Evolutionary conservation across 2,113 vertebrate species (phyloP).

Genomic region (Heptranchias perlo): DNA sequence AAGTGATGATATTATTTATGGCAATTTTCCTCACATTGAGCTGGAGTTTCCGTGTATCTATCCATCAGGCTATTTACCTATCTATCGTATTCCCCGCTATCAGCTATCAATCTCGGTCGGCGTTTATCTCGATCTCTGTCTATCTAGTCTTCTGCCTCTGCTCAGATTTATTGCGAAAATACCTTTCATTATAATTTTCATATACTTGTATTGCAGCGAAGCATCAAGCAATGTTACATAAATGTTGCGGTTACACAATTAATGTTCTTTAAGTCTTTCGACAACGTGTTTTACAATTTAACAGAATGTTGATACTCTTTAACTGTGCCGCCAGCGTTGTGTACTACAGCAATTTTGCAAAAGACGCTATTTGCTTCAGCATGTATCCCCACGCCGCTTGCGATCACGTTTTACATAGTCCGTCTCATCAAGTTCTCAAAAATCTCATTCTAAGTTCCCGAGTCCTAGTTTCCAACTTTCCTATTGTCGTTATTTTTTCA

Average conservation of each 20-base stretch:
- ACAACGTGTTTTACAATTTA: neutral
- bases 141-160: neutral
- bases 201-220: neutral
- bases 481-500: neutral
- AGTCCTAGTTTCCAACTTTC: neutral
- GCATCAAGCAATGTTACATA: too few species aligned
- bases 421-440: neutral
- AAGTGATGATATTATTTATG: neutral
- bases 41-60: neutral
- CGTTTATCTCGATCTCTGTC: conserved; percentile 12
- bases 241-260: neutral
- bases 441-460: neutral
- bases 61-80: conserved; percentile 4
- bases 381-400: neutral
- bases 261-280: neutral
- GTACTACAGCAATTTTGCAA: neutral
- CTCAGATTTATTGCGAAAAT: neutral
- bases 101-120: conserved; percentile 3
- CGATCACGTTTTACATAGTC: neutral
- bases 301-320: neutral
- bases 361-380: neutral
- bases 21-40: neutral
- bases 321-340: neutral
- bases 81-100: conserved; percentile 8
- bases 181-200: neutral